Conservation (phyloP, 2,888 invertebrate genomes). For the Sminthurinus aureus region DNA sequence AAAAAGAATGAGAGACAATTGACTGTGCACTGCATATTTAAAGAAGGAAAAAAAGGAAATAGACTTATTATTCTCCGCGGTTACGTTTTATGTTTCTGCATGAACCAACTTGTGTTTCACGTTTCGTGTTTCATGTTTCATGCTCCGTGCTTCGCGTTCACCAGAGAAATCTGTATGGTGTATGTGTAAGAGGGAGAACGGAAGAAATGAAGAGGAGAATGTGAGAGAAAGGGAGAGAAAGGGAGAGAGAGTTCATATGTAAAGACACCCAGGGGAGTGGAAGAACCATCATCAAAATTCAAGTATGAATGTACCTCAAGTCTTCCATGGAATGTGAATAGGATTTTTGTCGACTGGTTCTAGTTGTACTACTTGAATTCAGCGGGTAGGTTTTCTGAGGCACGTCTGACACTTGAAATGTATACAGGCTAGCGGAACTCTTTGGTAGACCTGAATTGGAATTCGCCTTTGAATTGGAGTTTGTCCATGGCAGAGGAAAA, state of each 20-base stretch:
- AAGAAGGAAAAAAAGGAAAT: neutral
- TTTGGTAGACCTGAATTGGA: neutral
- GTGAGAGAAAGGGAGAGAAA: neutral
- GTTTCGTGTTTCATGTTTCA: neutral
- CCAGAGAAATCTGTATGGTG: neutral
- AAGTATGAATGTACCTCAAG: constrained; percentile 47
- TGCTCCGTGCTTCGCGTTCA: no score
- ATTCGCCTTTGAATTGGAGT: neutral
- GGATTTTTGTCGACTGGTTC: constrained; percentile 42
- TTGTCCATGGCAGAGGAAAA: neutral
- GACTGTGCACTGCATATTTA: no score
- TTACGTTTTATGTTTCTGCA: constrained; percentile 5
- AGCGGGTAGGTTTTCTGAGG: constrained; percentile 1
- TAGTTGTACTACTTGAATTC: constrained; percentile 5
- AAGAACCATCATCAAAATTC: constrained; percentile 26
- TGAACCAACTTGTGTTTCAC: neutral
- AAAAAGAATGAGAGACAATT: no score
- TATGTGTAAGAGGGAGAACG: neutral
- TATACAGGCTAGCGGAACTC: constrained; percentile 27
- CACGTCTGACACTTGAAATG: constrained; percentile 32
- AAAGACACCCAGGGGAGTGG: constrained; percentile 30
- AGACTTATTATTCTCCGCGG: constrained; percentile 15
- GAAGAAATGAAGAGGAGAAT: no score
- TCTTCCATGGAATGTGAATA: constrained; percentile 56
- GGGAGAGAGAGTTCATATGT: constrained; percentile 14